Evolutionary conservation across 1,140 invertebrate species (phyloP), one percentile per base, ranked within the genome.

Genomic region (Drosophila micromelanica): DNA sequence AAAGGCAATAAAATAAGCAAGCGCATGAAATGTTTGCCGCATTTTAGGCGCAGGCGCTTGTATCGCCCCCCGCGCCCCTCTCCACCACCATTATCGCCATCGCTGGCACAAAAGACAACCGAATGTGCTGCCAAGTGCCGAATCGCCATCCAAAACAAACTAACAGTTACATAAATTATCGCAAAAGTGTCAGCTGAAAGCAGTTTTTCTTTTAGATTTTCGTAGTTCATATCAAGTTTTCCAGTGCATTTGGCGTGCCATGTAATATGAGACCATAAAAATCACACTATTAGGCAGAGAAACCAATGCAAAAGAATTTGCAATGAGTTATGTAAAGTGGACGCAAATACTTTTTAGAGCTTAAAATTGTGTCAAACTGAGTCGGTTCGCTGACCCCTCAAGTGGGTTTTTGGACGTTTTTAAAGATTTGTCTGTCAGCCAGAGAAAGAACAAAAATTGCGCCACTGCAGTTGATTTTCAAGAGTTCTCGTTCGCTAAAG

Each of bases 221-320:
- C 60, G 5, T 9, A 51, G 46, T 51, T 51, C n/a, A 40, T 2
- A 40, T 5, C 38, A 13, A 45, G 35, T 48, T 80, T 84, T 87
- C 74, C 78, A 87, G 49, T 87, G 82, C 82, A 87, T 81, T 87
- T 81, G 59, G 65, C 65, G 51, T 65, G 63, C 63, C 67, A 76
- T 69, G 78, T 72, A 80, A 80, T 85, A 80, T 72, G 67, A 80
- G 70, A 48, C 70, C 65, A 86, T 87, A 81, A 81, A 80, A 74
- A 78, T 71, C 77, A 74, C 74, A 79, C 78, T 81, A 23, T 40
- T 30, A 17, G 38, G 32, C 32, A 67, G 30, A 1, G 2, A 52
- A 55, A 35, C 20, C 15, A 38, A 42, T 38, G 17, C 7, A 45
- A 13, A 27, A 64, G 11, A 52, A 65, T 60, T 42, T 23, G 17